A percentile compares a stretch with the other conserved stretches of the same genome.
Evolutionary conservation across 2,113 vertebrate genomes (phyloP).

Genomic region (Microcebus lehilahytsara): DNA sequence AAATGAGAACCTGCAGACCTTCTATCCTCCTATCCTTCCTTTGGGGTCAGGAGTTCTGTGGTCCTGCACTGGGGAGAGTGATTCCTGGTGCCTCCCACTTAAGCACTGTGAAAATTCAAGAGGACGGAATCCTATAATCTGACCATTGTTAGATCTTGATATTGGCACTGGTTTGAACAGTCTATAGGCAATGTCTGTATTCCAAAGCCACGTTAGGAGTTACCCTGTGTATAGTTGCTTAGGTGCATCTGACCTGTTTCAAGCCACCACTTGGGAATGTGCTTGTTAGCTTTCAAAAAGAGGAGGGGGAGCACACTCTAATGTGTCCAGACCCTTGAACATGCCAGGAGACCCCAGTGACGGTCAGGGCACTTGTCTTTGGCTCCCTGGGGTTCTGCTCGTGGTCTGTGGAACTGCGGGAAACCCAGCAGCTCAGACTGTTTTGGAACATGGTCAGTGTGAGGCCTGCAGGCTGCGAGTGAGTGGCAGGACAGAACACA

Average conservation of each 20-base stretch:
- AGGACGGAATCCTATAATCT: background rate
- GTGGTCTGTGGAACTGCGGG: background rate
- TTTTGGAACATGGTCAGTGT: rapidly evolving
- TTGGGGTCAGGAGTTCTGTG: background rate
- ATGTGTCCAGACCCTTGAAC: background rate
- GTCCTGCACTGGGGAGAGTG: background rate
- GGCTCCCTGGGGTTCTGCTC: background rate
- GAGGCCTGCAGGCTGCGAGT: background rate
- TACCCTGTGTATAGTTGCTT: background rate
- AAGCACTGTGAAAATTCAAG: background rate
- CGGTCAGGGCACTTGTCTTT: background rate
- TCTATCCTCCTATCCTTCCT: background rate
- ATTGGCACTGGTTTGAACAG: background rate
- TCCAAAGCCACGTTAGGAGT: background rate
- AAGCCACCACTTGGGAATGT: background rate
- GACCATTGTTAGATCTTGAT: background rate
- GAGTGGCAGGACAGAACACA: background rate
- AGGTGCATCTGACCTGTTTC: background rate
- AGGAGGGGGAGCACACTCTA: too few species aligned
- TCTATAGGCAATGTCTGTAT: background rate
- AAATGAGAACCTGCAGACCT: background rate
- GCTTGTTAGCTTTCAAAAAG: background rate
- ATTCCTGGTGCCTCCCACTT: background rate
- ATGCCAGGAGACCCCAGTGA: background rate
- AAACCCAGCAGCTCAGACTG: background rate